Percentiles rank a stretch among this genome's conserved stretches.
These are phyloP conservation scores for Pyrrhia umbra DNA, from an alignment of 2,888 invertebrate genomes.

Conservation along the genomic window DNA sequence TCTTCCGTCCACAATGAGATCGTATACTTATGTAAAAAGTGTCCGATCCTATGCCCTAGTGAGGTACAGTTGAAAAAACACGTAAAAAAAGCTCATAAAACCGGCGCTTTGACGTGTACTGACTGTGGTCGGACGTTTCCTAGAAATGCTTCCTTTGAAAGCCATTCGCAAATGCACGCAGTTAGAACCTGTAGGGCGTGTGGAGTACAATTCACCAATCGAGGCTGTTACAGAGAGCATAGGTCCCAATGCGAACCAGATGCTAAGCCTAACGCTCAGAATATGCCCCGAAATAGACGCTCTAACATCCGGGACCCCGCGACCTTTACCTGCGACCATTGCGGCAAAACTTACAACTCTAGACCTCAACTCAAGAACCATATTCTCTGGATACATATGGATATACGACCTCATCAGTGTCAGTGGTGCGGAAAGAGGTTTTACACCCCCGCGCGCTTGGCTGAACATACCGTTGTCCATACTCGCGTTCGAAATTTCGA, in stretches of 20 bases:
- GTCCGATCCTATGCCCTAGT: constrained; percentile 73
- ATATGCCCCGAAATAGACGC: constrained; percentile 72
- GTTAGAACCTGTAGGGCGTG: constrained; percentile 82
- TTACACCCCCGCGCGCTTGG: constrained; percentile 86
- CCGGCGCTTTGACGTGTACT: constrained; percentile 73
- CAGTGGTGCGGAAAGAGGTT: constrained; percentile 88
- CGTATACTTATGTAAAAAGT: constrained; percentile 72
- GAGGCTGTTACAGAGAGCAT: constrained; percentile 83
- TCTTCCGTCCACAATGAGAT: constrained; percentile 69
- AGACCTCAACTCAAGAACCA: constrained; percentile 85
- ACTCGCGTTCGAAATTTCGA: constrained; percentile 87
- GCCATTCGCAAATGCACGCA: constrained; percentile 82
- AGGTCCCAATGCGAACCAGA: constrained; percentile 81
- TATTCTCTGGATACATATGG: constrained; percentile 87
- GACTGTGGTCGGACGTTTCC: constrained; percentile 82
- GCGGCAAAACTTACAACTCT: constrained; percentile 79
- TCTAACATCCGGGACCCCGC: constrained; percentile 84
- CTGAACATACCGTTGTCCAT: constrained; percentile 88
- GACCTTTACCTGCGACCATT: constrained; percentile 81
- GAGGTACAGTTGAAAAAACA: constrained; percentile 72
- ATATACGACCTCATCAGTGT: constrained; percentile 86
- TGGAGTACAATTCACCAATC: constrained; percentile 80
- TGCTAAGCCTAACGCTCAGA: constrained; percentile 77
- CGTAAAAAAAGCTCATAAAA: constrained; percentile 70
- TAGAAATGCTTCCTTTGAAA: constrained; percentile 75